Percentiles rank a stretch among this genome's conserved stretches.
Conservation (phyloP, 2,888 invertebrate genomes). For the Hyppa rectilinea region DNA sequence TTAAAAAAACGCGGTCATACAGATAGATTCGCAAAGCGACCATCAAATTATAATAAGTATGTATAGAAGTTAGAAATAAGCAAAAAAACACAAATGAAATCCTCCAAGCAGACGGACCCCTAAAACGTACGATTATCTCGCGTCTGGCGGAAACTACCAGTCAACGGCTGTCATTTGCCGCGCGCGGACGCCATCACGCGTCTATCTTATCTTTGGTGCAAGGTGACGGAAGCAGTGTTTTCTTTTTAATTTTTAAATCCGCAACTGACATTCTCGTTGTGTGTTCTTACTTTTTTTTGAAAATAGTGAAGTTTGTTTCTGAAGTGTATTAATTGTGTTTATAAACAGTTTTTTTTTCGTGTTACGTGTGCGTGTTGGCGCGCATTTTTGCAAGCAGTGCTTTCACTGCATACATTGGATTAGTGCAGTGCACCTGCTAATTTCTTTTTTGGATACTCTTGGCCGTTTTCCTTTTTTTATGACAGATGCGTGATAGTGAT, state of each 20-base stretch:
- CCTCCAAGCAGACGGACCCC: constrained; percentile 46
- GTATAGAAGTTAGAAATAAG: neutral
- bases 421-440: constrained; percentile 61
- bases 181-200: constrained; percentile 53
- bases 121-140: constrained; percentile 57
- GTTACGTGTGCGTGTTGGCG: constrained; percentile 46
- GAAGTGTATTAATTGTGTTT: constrained; percentile 34
- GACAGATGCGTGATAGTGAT: constrained; percentile 28
- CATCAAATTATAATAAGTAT: no score
- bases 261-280: constrained; percentile 34
- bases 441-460: constrained; percentile 64
- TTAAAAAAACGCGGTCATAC: no score
- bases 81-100: constrained; percentile 6
- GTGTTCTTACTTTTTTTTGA: constrained; percentile 3
- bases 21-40: no score
- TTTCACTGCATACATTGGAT: constrained; percentile 61
- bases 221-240: constrained; percentile 62
- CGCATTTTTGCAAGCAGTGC: constrained; percentile 60
- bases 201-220: constrained; percentile 52
- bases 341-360: constrained; percentile 44
- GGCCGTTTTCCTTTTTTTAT: constrained; percentile 41
- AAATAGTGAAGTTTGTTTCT: constrained; percentile 10
- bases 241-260: constrained; percentile 40
- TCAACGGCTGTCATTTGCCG: constrained; percentile 61
- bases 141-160: constrained; percentile 49